Base-by-base conservation (phyloP, 2,113 vertebrate genomes). In the Scomber scombrus region DNA sequence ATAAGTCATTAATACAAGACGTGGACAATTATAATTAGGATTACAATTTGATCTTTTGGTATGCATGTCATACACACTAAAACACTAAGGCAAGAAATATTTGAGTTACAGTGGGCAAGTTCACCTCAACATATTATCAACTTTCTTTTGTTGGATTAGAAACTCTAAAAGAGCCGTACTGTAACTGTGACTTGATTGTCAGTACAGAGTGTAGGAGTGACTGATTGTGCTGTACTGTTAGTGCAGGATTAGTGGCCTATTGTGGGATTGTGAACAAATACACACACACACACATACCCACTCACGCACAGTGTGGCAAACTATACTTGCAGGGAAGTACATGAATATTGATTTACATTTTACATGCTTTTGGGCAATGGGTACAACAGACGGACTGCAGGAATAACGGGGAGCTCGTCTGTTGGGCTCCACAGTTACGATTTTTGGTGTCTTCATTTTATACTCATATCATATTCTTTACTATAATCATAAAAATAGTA, bases 281-380 rank as follows among this genome's bases (percentile, higher is more conserved):
- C n/a, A n/a, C n/a, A 23, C 6, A 50, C 40, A 71, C 43, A 51
- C 19, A 57, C 52, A 57, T 11, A 16, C 26, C 51, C 63, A 51
- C 29, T n/a, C n/a, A 66, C 10, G 19, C 6, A 46, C 8, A 34
- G 4, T 31, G 16, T 49, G 34, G 9, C 10, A 60, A 8, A 63
- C 3, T 8, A 11, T 56, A 19, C 47, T 34, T 13, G 16, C 3
- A 31, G 16, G 52, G 31, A 52, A 47, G 26, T 14, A 51, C 46
- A 23, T 80, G 18, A 61, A 68, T 56, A 79, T 80, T 71, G 43
- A 71, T 46, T 40, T 34, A 7, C 3, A 23, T 34, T 49, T 50
- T 34, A 34, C 31, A 34, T 34, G 31, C 45, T 64, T 43, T 29
- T 13, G 49, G 7, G 11, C n/a, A 19, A 9, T 47, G 11, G 9